Percentiles rank a stretch among this genome's conserved stretches.
Conservation (phyloP, 2,797 vertebrate genomes). For the Protosalanx chinensis region DNA sequence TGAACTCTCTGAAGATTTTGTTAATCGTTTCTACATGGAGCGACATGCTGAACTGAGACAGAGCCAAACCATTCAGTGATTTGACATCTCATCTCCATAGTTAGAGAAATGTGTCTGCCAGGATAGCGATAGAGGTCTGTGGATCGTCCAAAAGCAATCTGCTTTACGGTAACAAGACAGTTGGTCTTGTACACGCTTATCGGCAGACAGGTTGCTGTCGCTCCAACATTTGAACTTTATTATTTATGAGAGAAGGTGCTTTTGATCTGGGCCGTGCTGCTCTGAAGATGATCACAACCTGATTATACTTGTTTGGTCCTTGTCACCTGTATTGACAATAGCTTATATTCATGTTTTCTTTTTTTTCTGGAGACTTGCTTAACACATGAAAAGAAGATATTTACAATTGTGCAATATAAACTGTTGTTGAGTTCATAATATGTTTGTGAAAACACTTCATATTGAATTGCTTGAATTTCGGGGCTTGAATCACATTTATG, state of each 20-base stretch:
- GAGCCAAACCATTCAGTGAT: constrained; percentile 25
- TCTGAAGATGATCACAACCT: constrained; percentile 37
- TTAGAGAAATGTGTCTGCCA: constrained; percentile 48
- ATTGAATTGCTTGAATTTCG: not conserved
- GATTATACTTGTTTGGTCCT: constrained; percentile 25
- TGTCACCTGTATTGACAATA: not conserved
- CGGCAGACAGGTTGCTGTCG: constrained; percentile 39
- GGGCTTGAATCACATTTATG: not conserved
- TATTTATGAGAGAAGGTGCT: constrained; percentile 63
- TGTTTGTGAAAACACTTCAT: not conserved
- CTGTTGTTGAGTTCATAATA: not conserved
- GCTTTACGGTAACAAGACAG: constrained; percentile 53
- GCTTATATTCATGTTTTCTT: not conserved
- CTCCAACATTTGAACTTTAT: constrained; percentile 54
- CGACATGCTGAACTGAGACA: not conserved
- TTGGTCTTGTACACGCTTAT: constrained; percentile 60
- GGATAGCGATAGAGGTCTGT: constrained; percentile 52
- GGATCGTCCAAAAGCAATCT: constrained; percentile 60
- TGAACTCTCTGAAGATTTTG: not conserved
- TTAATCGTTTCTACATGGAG: not conserved
- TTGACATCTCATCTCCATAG: constrained; percentile 40
- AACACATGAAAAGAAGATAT: too few species aligned
- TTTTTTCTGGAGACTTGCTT: not conserved
- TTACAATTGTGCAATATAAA: not conserved
- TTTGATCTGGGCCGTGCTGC: constrained; percentile 59